Conservation (phyloP, 2,888 invertebrate genomes). For the Monoplex corrugatus region DNA sequence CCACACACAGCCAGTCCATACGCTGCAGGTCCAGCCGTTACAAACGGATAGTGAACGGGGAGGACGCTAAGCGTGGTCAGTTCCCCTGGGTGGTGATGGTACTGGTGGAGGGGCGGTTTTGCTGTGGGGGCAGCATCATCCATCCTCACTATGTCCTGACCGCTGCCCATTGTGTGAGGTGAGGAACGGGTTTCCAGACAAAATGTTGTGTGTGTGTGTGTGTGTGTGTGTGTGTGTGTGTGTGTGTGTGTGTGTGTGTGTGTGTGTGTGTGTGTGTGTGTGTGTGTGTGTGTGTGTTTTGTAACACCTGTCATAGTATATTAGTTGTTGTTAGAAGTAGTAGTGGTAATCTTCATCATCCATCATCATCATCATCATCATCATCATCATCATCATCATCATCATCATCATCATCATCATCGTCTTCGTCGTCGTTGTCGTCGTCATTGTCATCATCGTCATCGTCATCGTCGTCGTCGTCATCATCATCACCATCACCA, state of each 20-base stretch:
- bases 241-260: slow-evolving; percentile 37
- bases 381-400: slow-evolving; percentile 22
- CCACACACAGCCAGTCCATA: too few relatives aligned
- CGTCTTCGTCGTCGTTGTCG: too few relatives aligned
- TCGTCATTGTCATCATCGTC: too few relatives aligned
- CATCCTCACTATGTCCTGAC: neutral
- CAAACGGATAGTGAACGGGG: slow-evolving; percentile 25
- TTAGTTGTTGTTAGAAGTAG: neutral
- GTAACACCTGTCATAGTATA: neutral
- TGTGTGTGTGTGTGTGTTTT: neutral
- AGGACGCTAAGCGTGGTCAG: neutral
- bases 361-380: neutral
- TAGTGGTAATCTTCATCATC: too few relatives aligned
- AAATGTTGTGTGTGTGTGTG: neutral
- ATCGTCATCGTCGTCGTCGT: too few relatives aligned
- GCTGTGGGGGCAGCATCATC: slow-evolving; percentile 12
- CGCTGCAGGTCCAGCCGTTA: slow-evolving; percentile 8
- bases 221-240: slow-evolving; percentile 38
- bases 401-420: neutral
- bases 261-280: slow-evolving; percentile 1
- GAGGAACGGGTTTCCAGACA: neutral
- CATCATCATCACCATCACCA: neutral
- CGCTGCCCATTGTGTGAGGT: slow-evolving; percentile 17
- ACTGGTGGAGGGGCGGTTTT: neutral
- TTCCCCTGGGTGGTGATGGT: slow-evolving; percentile 39